These are phyloP conservation scores for Phylloscopus whistleri DNA, from an alignment of 2,113 vertebrate genomes.

Conservation along the genomic window DNA sequence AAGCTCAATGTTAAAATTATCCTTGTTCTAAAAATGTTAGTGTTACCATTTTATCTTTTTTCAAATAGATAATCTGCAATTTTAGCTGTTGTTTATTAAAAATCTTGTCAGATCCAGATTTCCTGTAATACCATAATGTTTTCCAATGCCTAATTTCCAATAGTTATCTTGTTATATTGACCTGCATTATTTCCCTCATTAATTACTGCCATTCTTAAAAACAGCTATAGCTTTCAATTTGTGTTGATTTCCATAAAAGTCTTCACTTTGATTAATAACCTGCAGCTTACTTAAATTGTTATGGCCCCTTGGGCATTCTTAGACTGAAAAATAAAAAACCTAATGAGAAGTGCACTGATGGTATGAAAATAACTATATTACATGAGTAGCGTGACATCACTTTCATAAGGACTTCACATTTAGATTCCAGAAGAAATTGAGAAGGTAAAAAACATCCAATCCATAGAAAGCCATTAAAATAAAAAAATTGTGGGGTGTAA, in stretches of 20 bases:
- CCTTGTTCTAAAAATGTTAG: background rate
- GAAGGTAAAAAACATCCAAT: background rate
- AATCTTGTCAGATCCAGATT: background rate
- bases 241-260: background rate
- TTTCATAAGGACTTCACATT: background rate
- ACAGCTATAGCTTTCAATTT: background rate
- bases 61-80: background rate
- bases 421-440: background rate
- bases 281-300: background rate
- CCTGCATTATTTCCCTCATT: background rate
- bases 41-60: background rate
- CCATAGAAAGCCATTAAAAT: background rate
- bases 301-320: background rate
- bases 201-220: background rate
- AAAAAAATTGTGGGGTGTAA: accelerated
- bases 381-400: background rate
- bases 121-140: background rate
- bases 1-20: background rate
- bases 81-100: background rate
- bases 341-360: background rate
- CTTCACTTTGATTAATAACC: background rate
- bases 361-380: background rate
- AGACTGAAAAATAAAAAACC: background rate
- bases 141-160: background rate
- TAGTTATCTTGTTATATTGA: background rate